Conservation (phyloP, 2,113 vertebrate species). For the Lasiurus cinereus region DNA sequence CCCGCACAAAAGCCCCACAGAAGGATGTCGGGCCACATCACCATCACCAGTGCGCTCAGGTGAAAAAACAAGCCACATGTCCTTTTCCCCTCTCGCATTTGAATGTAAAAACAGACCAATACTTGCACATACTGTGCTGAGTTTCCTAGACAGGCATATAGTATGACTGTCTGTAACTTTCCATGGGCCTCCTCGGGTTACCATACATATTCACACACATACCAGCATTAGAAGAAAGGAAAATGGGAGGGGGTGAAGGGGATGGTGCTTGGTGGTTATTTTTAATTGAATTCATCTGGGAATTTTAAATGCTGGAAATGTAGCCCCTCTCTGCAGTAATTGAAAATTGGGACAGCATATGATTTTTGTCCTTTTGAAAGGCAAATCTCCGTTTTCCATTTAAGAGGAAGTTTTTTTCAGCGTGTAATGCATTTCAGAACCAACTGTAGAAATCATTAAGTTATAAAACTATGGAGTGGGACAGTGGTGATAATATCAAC, state of each 20-base stretch:
- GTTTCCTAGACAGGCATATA: slow-evolving; percentile 60
- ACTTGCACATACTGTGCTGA: background rate
- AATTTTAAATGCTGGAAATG: slow-evolving; percentile 48
- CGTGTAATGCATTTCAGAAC: background rate
- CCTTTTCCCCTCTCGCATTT: background rate
- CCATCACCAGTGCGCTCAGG: background rate
- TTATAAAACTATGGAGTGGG: background rate
- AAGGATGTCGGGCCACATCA: slow-evolving; percentile 12
- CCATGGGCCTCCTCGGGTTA: slow-evolving; percentile 43
- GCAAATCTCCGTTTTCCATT: background rate
- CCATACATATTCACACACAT: slow-evolving; percentile 50
- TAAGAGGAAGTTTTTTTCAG: background rate
- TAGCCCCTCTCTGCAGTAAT: background rate
- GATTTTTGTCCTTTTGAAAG: slow-evolving; percentile 17
- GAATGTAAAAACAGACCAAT: slow-evolving; percentile 64
- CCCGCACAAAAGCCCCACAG: slow-evolving; percentile 39
- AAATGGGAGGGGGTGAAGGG: background rate
- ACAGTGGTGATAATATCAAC: background rate
- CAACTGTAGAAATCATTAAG: slow-evolving; percentile 35
- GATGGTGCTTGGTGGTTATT: background rate
- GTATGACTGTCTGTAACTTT: slow-evolving; percentile 52
- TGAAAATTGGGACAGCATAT: background rate
- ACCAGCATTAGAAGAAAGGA: slow-evolving; percentile 46
- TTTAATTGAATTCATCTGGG: slow-evolving; percentile 70
- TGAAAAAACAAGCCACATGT: background rate